Evolutionary conservation across 2,888 invertebrate genomes (phyloP), one percentile per base, ranked within the genome.

Genomic region (Caenorhabditis panamensis): DNA sequence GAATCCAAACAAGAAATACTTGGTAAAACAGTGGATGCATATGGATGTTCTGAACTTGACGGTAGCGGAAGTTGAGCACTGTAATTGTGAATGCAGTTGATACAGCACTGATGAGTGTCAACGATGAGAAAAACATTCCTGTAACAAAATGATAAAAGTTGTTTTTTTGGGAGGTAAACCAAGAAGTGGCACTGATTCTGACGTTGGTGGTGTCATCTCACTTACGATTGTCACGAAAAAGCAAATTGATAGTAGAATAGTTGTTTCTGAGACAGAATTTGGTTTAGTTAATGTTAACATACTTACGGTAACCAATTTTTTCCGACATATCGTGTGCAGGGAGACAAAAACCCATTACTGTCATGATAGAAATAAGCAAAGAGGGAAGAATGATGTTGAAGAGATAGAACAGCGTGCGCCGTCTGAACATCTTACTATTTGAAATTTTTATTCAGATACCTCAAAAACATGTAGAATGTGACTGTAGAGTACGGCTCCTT

Each of bases 141-240:
- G 67, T n/a, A n/a, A n/a, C n/a, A n/a, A 61, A 79, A 64, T 8
- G 13, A 16, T 8, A n/a, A 36, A 59, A 18, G 11, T 31, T n/a
- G 31, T n/a, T 11, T 51, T 24, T 6, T 13, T 11, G 5, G 11
- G 16, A 51, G 1, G 16, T 37, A 49, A 58, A 86, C 87, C 87
- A 8, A 88, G 61, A 1, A 88, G 47, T 0, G 88, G 88, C 0
- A 88, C 85, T 22, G 85, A 83, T 81, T 86, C 88, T 96, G 97
- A 97, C 93, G 97, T 97, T 58, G 96, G 96, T 93, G 97, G 96
- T 94, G 96, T 95, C 93, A 95, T 96, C 94, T 96, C 96, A 91
- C 96, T 96, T 92, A 96, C 96, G 93, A 96, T 95, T 94, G 96
- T 95, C 93, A 96, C 94, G 94, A 96, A 96, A 93, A 96, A 96